These are phyloP conservation scores for Phymanthus crucifer DNA, from an alignment of 92 coral and sea anemone genomes.

Conservation along the genomic window DNA sequence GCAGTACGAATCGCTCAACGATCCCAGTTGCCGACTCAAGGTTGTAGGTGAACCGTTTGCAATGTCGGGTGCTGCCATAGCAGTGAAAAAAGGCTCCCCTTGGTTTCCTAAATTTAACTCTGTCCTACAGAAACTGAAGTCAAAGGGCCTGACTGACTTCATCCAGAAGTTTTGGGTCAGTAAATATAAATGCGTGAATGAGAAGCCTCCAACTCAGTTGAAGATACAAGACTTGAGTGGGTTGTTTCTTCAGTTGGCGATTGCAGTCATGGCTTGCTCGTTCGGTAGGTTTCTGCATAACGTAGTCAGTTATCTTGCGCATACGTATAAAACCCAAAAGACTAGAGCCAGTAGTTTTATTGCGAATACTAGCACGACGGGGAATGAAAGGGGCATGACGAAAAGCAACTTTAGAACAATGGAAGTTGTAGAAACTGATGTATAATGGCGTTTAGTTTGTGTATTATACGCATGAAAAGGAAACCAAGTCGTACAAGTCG, in stretches of 20 bases:
- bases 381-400: background rate
- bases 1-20: slow-evolving; percentile 71
- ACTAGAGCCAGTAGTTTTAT: background rate
- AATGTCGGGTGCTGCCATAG: slow-evolving; percentile 83
- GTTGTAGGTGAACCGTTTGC: slow-evolving; percentile 86
- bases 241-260: slow-evolving; percentile 70
- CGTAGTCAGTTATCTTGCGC: slow-evolving; percentile 13
- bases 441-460: background rate
- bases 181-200: slow-evolving; percentile 59
- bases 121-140: slow-evolving; percentile 56
- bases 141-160: slow-evolving; percentile 79
- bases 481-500: too few species aligned
- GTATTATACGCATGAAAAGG: background rate
- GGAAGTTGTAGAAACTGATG: slow-evolving; percentile 18
- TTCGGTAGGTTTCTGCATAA: slow-evolving; percentile 53
- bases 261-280: slow-evolving; percentile 75
- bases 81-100: slow-evolving; percentile 74
- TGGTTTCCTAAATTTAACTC: slow-evolving; percentile 58
- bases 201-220: slow-evolving; percentile 68
- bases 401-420: background rate
- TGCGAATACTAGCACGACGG: background rate
- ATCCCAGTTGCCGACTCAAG: slow-evolving; percentile 65
- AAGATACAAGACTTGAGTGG: slow-evolving; percentile 80
- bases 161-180: slow-evolving; percentile 80
- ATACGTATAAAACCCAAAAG: slow-evolving; percentile 15